Evolutionary conservation across 2,888 invertebrate genomes (phyloP).

Genomic region (Melanostoma mellinum): DNA sequence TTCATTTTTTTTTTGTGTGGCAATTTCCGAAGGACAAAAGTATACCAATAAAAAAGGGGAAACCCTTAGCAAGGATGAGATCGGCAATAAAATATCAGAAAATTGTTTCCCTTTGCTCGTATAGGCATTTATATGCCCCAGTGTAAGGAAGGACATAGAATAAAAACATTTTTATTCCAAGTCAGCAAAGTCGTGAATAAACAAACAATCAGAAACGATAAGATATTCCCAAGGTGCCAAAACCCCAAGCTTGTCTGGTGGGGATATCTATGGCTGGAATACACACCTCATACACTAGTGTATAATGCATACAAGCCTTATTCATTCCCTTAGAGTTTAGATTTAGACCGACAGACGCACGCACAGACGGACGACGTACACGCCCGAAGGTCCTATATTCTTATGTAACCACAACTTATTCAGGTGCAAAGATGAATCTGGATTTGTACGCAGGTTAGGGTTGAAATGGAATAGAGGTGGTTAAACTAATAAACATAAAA

Average conservation of each 20-base stretch:
- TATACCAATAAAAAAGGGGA: not conserved
- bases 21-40: slow-evolving; percentile 20
- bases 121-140: not conserved
- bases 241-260: not conserved
- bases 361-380: slow-evolving; percentile 18
- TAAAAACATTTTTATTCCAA: not conserved
- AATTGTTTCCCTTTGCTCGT: not conserved
- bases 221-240: slow-evolving; percentile 18
- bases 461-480: slow-evolving; percentile 3
- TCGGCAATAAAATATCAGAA: not conserved
- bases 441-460: slow-evolving; percentile 11
- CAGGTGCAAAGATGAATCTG: slow-evolving; percentile 11
- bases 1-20: not conserved
- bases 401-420: slow-evolving; percentile 1
- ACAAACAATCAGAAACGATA: not conserved
- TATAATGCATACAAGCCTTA: not conserved
- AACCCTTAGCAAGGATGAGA: not conserved
- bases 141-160: too few relatives aligned
- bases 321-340: slow-evolving; percentile 1
- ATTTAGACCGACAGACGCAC: too few relatives aligned
- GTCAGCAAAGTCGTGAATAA: not conserved
- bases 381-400: slow-evolving; percentile 12
- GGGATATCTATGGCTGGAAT: not conserved
- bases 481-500: slow-evolving; percentile 39
- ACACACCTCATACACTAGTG: not conserved